Percentiles rank a stretch among this genome's conserved stretches.
phyloP scores from a whole-genome alignment of 1,140 invertebrate genomes.

The Saccostrea cuccullata region DNA sequence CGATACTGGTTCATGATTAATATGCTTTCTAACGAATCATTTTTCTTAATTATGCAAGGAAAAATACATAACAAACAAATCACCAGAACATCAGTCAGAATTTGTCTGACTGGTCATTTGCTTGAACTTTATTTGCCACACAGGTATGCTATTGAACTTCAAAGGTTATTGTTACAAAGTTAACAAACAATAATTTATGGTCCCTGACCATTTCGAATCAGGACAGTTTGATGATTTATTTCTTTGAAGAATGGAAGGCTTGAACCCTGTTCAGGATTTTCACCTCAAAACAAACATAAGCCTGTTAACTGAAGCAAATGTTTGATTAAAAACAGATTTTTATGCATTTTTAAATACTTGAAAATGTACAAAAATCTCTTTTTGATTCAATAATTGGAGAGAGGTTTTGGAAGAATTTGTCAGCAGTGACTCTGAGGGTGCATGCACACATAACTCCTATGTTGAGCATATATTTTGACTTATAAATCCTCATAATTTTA shows the following conservation, averaged over 20 bases:
- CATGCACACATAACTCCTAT: neutral
- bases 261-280: slow-evolving; percentile 30
- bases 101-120: slow-evolving; percentile 30
- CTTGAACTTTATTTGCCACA: slow-evolving; percentile 1
- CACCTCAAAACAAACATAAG: slow-evolving; percentile 24
- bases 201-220: slow-evolving; percentile 35
- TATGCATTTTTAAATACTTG: neutral
- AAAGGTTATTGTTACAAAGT: slow-evolving; percentile 33
- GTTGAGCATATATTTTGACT: neutral
- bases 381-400: neutral
- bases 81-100: neutral
- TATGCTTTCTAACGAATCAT: slow-evolving; percentile 5
- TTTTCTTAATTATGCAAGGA: slow-evolving; percentile 30
- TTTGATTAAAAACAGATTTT: slow-evolving; percentile 30
- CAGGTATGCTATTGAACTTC: slow-evolving; percentile 7
- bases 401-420: neutral
- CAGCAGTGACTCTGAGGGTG: neutral
- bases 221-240: slow-evolving; percentile 20
- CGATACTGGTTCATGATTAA: slow-evolving; percentile 9
- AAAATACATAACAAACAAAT: slow-evolving; percentile 26
- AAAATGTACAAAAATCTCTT: neutral
- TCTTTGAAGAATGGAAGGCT: slow-evolving; percentile 24
- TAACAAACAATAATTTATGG: slow-evolving; percentile 36
- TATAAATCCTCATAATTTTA: neutral
- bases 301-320: slow-evolving; percentile 17